These are phyloP conservation scores for Stratiolaelaps scimitus DNA, from an alignment of 1,140 invertebrate genomes.

Conservation along the genomic window DNA sequence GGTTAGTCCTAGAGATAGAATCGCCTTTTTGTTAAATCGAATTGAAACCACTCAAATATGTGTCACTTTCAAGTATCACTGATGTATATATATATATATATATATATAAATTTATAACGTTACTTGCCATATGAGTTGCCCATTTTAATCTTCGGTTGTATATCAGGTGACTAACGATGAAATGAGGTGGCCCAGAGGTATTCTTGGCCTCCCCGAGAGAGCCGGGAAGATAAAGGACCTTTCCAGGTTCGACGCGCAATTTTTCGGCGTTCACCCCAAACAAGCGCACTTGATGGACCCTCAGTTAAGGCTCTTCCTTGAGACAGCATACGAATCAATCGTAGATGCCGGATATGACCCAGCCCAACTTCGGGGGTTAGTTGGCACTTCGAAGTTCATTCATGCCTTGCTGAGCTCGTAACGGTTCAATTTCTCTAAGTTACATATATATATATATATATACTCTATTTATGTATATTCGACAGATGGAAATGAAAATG, in stretches of 20 bases:
- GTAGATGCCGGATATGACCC: slow-evolving; percentile 63
- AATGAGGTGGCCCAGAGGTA: slow-evolving; percentile 40
- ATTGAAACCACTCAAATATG: too few species aligned
- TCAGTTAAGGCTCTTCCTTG: slow-evolving; percentile 74
- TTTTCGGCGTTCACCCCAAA: slow-evolving; percentile 81
- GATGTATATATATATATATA: too few species aligned
- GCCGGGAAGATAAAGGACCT: slow-evolving; percentile 81
- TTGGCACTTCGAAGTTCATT: slow-evolving; percentile 29
- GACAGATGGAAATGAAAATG: too few species aligned
- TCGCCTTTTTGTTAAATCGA: too few species aligned
- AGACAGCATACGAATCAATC: slow-evolving; percentile 85
- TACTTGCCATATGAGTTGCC: slow-evolving; percentile 12
- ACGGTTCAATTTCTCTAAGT: too few species aligned
- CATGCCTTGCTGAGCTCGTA: too few species aligned
- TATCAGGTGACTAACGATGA: slow-evolving; percentile 32
- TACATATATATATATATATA: too few species aligned
- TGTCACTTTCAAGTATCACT: too few species aligned
- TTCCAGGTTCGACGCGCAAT: slow-evolving; percentile 67
- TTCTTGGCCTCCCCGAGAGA: slow-evolving; percentile 67
- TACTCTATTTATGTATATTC: too few species aligned
- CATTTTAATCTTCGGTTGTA: background rate
- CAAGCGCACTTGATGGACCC: slow-evolving; percentile 92
- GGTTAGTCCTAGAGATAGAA: slow-evolving; percentile 47
- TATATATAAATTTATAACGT: slow-evolving; percentile 1
- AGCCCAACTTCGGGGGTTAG: slow-evolving; percentile 36